Evolutionary conservation across 2,888 invertebrate species (phyloP).

Genomic region (Dicycla oo): DNA sequence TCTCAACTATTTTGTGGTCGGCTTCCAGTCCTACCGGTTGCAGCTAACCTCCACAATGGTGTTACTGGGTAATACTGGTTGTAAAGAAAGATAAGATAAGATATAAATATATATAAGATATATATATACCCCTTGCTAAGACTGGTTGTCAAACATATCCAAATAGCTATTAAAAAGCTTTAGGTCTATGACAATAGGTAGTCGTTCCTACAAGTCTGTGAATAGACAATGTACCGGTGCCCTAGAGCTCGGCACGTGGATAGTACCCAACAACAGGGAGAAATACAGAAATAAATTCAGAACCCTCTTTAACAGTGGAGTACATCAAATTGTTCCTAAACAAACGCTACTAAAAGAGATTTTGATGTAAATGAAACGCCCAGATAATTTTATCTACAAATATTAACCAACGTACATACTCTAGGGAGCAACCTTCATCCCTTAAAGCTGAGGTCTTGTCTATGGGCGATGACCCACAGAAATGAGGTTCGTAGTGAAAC

Average conservation of each 20-base stretch:
- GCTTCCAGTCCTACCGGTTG: too few species aligned
- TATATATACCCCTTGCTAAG: too few species aligned
- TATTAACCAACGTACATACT: conserved; percentile 45
- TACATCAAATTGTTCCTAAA: conserved; percentile 26
- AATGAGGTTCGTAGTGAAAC: conserved; percentile 54
- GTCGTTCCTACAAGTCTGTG: not conserved
- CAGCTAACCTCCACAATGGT: too few species aligned
- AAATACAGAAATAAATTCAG: conserved; percentile 8
- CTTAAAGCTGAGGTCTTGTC: conserved; percentile 60
- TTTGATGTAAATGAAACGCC: conserved; percentile 41
- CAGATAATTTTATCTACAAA: conserved; percentile 53
- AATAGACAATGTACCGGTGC: not conserved
- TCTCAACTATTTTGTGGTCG: too few species aligned
- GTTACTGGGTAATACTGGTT: too few species aligned
- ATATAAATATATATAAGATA: too few species aligned
- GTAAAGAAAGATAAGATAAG: too few species aligned
- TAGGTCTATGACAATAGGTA: not conserved
- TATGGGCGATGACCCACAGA: conserved; percentile 51
- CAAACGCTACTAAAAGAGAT: conserved; percentile 14
- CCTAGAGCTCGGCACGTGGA: not conserved
- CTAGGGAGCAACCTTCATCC: conserved; percentile 50
- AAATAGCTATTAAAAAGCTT: not conserved
- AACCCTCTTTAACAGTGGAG: not conserved
- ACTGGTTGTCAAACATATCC: too few species aligned
- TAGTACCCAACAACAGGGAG: too few species aligned